phyloP scores from a whole-genome alignment of 2,888 invertebrate species.

The Oxyteleia sp. region DNA sequence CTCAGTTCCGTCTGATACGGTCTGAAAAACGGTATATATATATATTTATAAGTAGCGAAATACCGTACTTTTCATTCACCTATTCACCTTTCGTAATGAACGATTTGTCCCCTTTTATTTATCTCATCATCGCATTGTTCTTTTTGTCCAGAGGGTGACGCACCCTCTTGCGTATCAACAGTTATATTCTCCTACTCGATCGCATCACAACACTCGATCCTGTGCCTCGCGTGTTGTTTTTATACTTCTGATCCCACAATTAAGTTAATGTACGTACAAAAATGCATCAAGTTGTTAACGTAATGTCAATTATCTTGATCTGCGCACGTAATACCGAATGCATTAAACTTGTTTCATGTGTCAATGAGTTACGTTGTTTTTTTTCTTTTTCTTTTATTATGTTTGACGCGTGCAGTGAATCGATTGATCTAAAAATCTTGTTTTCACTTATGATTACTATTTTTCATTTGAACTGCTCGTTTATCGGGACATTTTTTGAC shows the following conservation, averaged over 20 bases:
- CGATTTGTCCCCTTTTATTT: slow-evolving; percentile 17
- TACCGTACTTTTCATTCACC: too few species aligned
- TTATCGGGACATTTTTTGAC: too few species aligned
- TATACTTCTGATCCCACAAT: slow-evolving; percentile 35
- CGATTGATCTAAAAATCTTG: background rate
- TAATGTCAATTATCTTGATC: slow-evolving; percentile 34
- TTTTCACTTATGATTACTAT: background rate
- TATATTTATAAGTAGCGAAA: too few species aligned
- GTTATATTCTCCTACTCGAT: slow-evolving; percentile 6
- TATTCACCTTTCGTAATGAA: slow-evolving; percentile 20
- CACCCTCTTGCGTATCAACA: slow-evolving; percentile 32
- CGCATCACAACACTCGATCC: slow-evolving; percentile 10
- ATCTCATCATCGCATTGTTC: slow-evolving; percentile 4
- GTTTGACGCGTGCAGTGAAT: background rate
- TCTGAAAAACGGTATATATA: too few species aligned
- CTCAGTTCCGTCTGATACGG: too few species aligned
- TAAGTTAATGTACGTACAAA: slow-evolving; percentile 42
- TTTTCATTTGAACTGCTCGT: too few species aligned
- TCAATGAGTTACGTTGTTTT: slow-evolving; percentile 2
- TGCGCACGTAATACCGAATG: slow-evolving; percentile 10
- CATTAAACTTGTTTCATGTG: slow-evolving; percentile 20
- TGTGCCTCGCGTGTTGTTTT: slow-evolving; percentile 22
- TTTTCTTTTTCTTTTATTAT: background rate
- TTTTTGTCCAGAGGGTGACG: slow-evolving; percentile 31
- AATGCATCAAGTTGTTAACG: slow-evolving; percentile 23